Percentiles rank a stretch among this genome's conserved stretches.
Conservation (phyloP, 35 echinoderm and acorn worm species). For the Nesometra sesokonis region DNA sequence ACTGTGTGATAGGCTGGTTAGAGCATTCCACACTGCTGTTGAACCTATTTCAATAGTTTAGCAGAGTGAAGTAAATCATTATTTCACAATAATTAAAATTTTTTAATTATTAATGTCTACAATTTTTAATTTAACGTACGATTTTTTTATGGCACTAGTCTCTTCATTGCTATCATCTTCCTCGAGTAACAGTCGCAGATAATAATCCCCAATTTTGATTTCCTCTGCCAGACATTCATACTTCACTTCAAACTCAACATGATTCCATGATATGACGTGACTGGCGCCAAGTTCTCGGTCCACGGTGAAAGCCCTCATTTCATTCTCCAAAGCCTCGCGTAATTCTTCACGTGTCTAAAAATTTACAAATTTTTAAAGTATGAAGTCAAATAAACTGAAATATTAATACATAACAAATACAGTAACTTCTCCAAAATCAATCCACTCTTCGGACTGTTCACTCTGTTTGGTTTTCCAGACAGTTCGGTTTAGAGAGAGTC, state of each 20-base stretch:
- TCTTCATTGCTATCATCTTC: conserved; percentile 92
- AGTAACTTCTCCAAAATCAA: no score
- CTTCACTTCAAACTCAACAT: conserved; percentile 88
- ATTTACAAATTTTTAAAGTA: neutral
- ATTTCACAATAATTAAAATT: no score
- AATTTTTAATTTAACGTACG: conserved; percentile 52
- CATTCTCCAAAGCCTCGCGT: conserved; percentile 75
- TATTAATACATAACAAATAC: no score
- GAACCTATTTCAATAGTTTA: no score
- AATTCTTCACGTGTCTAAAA: conserved; percentile 84
- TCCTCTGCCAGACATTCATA: conserved; percentile 91
- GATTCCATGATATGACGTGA: conserved; percentile 95
- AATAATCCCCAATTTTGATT: conserved; percentile 99
- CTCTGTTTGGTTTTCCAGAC: no score
- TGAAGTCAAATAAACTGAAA: no score
- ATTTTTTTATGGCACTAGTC: conserved; percentile 86
- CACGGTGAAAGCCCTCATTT: conserved; percentile 85
- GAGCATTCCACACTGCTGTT: no score
- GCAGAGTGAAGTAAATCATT: no score
- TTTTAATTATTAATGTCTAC: neutral
- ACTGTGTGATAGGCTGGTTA: no score
- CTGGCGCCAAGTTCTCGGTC: conserved; percentile 75
- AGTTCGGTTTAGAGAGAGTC: no score
- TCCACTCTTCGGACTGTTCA: no score
- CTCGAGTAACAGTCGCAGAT: conserved; percentile 77